A percentile compares a stretch with the other conserved stretches of the same genome.
phyloP scores from a whole-genome alignment of 2,113 vertebrate species.

The western clawed frog (Xenopus tropicalis) region DNA sequence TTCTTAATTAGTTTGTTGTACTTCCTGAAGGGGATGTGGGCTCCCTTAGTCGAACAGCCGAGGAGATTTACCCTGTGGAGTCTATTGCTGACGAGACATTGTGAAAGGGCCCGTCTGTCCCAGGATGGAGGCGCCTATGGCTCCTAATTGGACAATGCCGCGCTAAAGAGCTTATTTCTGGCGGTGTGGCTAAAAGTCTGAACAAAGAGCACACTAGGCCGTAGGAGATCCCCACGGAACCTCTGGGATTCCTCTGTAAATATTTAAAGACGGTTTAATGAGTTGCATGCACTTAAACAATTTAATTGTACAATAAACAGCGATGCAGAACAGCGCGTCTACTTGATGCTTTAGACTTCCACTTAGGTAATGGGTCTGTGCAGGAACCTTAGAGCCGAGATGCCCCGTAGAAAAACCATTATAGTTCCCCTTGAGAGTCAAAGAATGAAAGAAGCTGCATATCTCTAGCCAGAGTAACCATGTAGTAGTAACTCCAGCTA shows the following conservation, averaged over 20 bases:
- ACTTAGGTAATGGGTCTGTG: too few relatives aligned
- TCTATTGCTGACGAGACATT: slow-evolving; percentile 4
- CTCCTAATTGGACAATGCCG: slow-evolving; percentile 10
- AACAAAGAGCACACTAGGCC: neutral
- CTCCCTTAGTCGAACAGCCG: slow-evolving; percentile 16
- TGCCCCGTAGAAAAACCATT: too few relatives aligned
- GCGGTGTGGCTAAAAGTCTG: neutral
- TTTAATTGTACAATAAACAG: neutral
- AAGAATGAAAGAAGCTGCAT: too few relatives aligned
- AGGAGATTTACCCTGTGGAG: slow-evolving; percentile 14
- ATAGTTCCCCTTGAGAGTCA: too few relatives aligned
- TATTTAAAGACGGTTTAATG: neutral
- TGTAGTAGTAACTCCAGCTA: too few relatives aligned
- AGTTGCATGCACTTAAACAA: neutral
- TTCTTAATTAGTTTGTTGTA: slow-evolving; percentile 33
- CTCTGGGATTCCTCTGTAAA: neutral
- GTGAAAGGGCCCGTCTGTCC: neutral
- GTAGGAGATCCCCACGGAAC: neutral
- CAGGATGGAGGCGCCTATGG: neutral
- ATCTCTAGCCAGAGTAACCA: too few relatives aligned
- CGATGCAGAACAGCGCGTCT: neutral
- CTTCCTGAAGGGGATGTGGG: neutral
- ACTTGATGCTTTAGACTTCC: too few relatives aligned
- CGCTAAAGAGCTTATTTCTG: neutral
- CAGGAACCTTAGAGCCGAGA: too few relatives aligned